Evolutionary conservation across 2,888 invertebrate species (phyloP).

Genomic region (Drosophila kanekoi): DNA sequence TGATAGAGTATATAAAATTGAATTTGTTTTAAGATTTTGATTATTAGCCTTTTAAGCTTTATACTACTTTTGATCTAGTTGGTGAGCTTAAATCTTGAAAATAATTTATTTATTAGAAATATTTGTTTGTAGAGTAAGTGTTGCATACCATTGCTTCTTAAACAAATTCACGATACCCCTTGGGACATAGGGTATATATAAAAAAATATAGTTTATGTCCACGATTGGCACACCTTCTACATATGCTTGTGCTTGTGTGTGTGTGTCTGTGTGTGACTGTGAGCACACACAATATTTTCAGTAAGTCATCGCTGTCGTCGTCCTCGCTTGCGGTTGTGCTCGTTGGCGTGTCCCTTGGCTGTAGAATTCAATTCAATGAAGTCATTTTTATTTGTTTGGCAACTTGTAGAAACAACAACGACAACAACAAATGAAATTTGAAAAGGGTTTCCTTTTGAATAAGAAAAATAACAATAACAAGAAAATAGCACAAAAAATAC

Average conservation of each 20-base stretch:
- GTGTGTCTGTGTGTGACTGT: background rate
- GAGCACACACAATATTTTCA: constrained; percentile 19
- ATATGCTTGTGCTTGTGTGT: background rate
- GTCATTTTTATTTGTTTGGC: constrained; percentile 78
- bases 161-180: background rate
- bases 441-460: constrained; percentile 60
- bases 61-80: too few species aligned
- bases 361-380: constrained; percentile 74
- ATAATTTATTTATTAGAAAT: too few species aligned
- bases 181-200: constrained; percentile 15
- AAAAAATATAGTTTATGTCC: constrained; percentile 15
- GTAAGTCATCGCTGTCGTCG: constrained; percentile 47
- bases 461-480: constrained; percentile 28
- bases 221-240: constrained; percentile 18
- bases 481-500: constrained; percentile 21
- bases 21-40: too few species aligned
- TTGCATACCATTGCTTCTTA: background rate
- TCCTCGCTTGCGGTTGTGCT: constrained; percentile 29
- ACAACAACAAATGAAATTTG: constrained; percentile 48
- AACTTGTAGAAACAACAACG: constrained; percentile 51
- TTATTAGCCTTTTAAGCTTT: too few species aligned
- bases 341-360: constrained; percentile 40
- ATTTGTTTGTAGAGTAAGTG: too few species aligned
- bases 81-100: too few species aligned
- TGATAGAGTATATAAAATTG: too few species aligned